Percentiles rank a stretch among this genome's conserved stretches.
Evolutionary conservation across 1,140 invertebrate genomes (phyloP).

Genomic region (Trigoniulus corallinus): DNA sequence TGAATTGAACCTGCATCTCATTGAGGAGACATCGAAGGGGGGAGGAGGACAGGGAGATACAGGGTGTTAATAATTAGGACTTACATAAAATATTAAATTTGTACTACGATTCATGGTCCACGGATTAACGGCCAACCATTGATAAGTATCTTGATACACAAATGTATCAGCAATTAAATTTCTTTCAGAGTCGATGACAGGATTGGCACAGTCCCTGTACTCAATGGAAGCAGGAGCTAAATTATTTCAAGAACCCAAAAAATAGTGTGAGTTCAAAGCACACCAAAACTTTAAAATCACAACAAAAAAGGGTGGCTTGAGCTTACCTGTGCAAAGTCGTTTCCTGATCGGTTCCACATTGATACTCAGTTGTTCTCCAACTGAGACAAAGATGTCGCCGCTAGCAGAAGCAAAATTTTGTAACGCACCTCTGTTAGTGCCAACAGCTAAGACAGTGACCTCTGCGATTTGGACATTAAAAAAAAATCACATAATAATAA

Average conservation of each 20-base stretch:
- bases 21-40: no score
- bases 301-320: no score
- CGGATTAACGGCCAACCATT: not conserved
- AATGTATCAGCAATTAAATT: not conserved
- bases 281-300: no score
- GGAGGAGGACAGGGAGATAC: no score
- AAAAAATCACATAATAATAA: not conserved
- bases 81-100: no score
- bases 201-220: not conserved
- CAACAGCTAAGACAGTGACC: not conserved
- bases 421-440: not conserved
- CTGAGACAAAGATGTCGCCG: not conserved
- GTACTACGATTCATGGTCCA: not conserved
- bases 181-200: not conserved
- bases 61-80: no score
- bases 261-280: no score
- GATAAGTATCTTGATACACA: not conserved
- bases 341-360: not conserved
- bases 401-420: not conserved
- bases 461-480: not conserved
- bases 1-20: no score
- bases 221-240: not conserved
- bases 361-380: not conserved
- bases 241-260: not conserved
- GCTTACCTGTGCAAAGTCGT: not conserved